Evolutionary conservation across 2,888 invertebrate genomes (phyloP).

Genomic region (Trichopria drosophilae): DNA sequence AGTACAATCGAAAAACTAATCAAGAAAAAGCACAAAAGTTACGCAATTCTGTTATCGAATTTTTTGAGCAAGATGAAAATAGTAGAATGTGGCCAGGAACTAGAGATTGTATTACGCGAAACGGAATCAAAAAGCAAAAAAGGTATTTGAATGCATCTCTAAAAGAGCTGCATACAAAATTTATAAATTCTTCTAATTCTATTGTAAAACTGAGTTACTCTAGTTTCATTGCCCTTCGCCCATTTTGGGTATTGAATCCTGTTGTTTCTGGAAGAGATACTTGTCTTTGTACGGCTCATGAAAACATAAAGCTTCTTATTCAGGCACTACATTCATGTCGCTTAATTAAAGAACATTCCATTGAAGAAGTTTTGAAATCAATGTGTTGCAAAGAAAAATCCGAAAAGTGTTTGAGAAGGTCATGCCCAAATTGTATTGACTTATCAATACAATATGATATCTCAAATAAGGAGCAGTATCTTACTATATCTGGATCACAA

Average conservation of each 20-base stretch:
- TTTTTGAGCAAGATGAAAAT: no score
- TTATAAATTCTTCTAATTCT: slow-evolving; percentile 8
- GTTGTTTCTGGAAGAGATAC: slow-evolving; percentile 5
- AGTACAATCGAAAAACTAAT: no score
- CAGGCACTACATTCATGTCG: slow-evolving; percentile 1
- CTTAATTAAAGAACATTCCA: no score
- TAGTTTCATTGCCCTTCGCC: slow-evolving; percentile 13
- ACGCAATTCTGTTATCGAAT: no score
- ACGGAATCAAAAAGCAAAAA: slow-evolving; percentile 17
- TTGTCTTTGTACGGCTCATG: slow-evolving; percentile 15
- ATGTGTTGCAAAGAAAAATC: no score
- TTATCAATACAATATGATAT: no score
- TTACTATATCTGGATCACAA: no score
- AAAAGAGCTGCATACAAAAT: slow-evolving; percentile 9
- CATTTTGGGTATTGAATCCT: slow-evolving; percentile 19
- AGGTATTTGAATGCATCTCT: slow-evolving; percentile 15
- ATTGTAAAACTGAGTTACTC: slow-evolving; percentile 6
- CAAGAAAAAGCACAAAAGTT: no score
- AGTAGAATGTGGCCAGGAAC: slow-evolving; percentile 21
- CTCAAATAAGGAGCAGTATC: no score
- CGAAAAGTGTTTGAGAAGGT: no score
- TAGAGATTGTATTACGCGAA: slow-evolving; percentile 8
- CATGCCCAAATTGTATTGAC: no score
- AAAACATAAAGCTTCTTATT: slow-evolving; percentile 13
- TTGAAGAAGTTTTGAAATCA: no score